These are phyloP conservation scores for Caenorhabditis sp. DNA, from an alignment of 2,888 invertebrate genomes.

Conservation along the genomic window DNA sequence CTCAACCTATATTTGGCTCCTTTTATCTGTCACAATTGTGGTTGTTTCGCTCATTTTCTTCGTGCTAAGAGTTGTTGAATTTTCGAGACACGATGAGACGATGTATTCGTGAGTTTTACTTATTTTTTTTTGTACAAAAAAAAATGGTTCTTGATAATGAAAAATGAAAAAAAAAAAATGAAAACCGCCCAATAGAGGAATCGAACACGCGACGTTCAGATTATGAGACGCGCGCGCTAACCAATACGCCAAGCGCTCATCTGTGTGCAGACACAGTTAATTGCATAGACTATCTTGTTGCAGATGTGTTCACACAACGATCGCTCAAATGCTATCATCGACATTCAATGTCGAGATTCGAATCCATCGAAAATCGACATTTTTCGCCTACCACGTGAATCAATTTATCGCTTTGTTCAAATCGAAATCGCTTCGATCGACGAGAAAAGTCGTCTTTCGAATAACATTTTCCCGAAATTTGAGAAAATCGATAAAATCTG, in stretches of 20 bases:
- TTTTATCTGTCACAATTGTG: slow-evolving; percentile 18
- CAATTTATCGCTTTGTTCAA: slow-evolving; percentile 14
- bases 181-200: not conserved
- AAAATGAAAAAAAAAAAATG: too few relatives aligned
- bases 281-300: slow-evolving; percentile 4
- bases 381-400: slow-evolving; percentile 37
- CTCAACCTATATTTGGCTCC: slow-evolving; percentile 25
- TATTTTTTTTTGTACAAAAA: too few relatives aligned
- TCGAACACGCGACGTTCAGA: too few relatives aligned
- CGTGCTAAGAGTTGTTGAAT: slow-evolving; percentile 29
- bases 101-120: slow-evolving; percentile 10
- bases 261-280: not conserved
- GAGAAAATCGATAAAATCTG: not conserved
- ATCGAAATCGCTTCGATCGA: slow-evolving; percentile 6
- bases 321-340: slow-evolving; percentile 24
- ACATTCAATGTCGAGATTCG: slow-evolving; percentile 34
- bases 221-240: too few relatives aligned
- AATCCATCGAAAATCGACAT: slow-evolving; percentile 17
- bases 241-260: too few relatives aligned
- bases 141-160: too few relatives aligned
- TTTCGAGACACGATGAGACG: slow-evolving; percentile 10
- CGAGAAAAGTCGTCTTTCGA: not conserved
- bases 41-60: slow-evolving; percentile 29
- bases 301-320: slow-evolving; percentile 28
- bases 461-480: not conserved